phyloP scores from a whole-genome alignment of 2,797 vertebrate genomes.

The Argentina silus region DNA sequence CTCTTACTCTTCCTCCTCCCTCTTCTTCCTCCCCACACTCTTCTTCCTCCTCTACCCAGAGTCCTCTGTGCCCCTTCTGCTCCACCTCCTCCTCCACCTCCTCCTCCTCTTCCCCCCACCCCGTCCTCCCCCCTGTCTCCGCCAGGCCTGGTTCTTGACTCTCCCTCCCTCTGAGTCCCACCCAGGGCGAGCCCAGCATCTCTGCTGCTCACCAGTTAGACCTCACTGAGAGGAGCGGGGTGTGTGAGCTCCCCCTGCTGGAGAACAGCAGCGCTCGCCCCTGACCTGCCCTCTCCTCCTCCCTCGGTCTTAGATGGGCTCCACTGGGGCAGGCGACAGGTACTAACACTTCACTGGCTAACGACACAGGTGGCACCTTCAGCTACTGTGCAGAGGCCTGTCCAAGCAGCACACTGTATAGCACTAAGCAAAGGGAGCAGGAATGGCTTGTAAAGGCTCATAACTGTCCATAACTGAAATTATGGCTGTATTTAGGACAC shows the following conservation, averaged over 20 bases:
- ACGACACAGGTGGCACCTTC: too few relatives aligned
- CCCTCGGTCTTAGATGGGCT: too few relatives aligned
- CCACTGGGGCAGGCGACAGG: too few relatives aligned
- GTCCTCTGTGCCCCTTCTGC: conserved; percentile 29
- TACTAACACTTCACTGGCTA: too few relatives aligned
- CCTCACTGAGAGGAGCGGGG: conserved; percentile 15
- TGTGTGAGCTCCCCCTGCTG: conserved; percentile 17
- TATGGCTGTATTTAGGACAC: neutral
- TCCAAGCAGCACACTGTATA: neutral
- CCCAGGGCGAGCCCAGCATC: neutral
- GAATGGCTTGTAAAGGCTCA: neutral
- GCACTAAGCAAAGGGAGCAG: neutral
- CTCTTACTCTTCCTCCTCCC: conserved; percentile 3
- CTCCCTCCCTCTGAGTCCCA: neutral
- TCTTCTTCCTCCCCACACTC: too few relatives aligned
- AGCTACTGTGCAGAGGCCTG: neutral
- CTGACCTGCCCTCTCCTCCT: neutral
- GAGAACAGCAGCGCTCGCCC: neutral
- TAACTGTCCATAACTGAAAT: neutral
- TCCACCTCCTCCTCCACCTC: neutral
- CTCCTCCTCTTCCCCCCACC: neutral
- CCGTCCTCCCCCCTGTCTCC: conserved; percentile 14
- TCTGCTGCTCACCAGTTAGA: neutral
- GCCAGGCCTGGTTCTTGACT: neutral
- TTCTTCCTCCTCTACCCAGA: conserved; percentile 14